A percentile compares a stretch with the other conserved stretches of the same genome.
These are phyloP conservation scores for Halcyon leucocephala DNA, from an alignment of 2,797 vertebrate species.

Conservation along the genomic window DNA sequence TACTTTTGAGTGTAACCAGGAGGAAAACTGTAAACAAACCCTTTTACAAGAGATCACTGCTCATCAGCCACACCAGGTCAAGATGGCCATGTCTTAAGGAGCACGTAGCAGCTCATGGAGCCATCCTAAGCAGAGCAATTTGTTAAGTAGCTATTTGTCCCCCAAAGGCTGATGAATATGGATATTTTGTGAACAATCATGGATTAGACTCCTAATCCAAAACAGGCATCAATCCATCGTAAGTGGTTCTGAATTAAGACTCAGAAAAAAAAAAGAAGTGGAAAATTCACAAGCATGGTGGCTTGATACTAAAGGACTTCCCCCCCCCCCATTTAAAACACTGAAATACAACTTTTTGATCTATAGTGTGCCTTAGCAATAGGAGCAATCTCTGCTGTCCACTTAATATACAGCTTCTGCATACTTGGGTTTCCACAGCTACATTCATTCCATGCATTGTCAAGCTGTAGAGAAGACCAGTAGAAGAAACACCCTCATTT, in stretches of 20 bases:
- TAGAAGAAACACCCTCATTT: not conserved
- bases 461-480: not conserved
- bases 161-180: not conserved
- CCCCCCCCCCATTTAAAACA: not conserved
- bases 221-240: not conserved
- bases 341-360: not conserved
- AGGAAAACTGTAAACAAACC: not conserved
- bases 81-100: not conserved
- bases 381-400: not conserved
- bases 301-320: not conserved
- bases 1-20: not conserved
- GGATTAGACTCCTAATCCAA: not conserved
- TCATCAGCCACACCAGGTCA: not conserved
- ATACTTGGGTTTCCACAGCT: not conserved
- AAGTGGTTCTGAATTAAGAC: not conserved
- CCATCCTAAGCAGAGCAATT: accelerated
- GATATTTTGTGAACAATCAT: not conserved
- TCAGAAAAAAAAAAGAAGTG: not conserved
- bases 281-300: not conserved
- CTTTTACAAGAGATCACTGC: not conserved
- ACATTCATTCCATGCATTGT: not conserved
- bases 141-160: not conserved
- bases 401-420: not conserved
- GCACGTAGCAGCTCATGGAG: accelerated
- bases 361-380: not conserved